These are phyloP conservation scores for Synanthedon myopaeformis DNA, from an alignment of 2,888 invertebrate species.

Conservation along the genomic window DNA sequence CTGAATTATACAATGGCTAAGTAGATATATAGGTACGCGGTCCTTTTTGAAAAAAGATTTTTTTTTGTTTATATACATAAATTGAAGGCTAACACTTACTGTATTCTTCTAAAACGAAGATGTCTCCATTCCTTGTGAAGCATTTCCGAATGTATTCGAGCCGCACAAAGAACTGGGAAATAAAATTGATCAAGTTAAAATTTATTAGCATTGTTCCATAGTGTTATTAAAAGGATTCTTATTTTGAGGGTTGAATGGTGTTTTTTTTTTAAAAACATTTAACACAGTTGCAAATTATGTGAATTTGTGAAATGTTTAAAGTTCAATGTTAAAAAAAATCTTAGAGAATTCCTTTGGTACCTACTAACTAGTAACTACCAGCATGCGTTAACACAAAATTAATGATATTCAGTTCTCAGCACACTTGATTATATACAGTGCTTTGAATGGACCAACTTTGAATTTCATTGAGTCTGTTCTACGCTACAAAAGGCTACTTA, in stretches of 20 bases:
- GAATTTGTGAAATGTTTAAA: background rate
- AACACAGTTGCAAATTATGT: background rate
- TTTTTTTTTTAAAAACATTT: background rate
- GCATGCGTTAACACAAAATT: too few relatives aligned
- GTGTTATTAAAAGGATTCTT: too few relatives aligned
- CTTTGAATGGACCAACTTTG: too few relatives aligned
- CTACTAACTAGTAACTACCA: background rate
- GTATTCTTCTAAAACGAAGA: slow-evolving; percentile 99
- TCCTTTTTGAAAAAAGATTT: background rate
- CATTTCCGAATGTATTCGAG: slow-evolving; percentile 99
- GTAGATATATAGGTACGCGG: too few relatives aligned
- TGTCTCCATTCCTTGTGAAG: slow-evolving; percentile 98
- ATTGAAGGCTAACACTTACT: slow-evolving; percentile 78
- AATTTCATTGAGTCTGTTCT: too few relatives aligned
- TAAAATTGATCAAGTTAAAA: slow-evolving; percentile 12
- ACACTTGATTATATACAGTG: too few relatives aligned
- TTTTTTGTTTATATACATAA: too few relatives aligned
- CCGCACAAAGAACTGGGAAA: slow-evolving; percentile 98
- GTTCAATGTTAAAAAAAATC: background rate
- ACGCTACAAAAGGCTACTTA: too few relatives aligned
- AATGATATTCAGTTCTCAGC: too few relatives aligned
- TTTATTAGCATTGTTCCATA: too few relatives aligned
- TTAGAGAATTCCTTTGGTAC: background rate
- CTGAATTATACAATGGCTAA: too few relatives aligned
- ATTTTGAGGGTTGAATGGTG: background rate